Evolutionary conservation across 2,113 vertebrate species (phyloP).

Genomic region (Aptenodytes patagonicus): DNA sequence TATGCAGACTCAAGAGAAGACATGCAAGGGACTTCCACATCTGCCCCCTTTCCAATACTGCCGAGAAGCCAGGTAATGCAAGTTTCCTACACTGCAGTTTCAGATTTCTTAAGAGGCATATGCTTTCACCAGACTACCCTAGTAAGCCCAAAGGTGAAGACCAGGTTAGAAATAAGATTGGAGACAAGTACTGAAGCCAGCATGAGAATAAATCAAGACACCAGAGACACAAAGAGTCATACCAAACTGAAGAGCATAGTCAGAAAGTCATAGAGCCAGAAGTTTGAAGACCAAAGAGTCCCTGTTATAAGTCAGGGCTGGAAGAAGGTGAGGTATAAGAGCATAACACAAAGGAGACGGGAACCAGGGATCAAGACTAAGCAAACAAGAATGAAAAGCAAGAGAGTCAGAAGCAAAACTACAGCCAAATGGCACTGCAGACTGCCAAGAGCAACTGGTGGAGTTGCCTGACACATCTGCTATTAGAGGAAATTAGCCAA

Average conservation of each 20-base stretch:
- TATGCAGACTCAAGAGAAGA: neutral
- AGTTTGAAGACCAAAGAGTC: neutral
- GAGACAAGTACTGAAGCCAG: neutral
- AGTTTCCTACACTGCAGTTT: neutral
- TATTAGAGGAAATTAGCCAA: constrained; percentile 46
- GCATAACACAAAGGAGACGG: neutral
- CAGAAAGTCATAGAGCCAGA: neutral
- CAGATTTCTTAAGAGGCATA: neutral
- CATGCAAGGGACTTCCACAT: neutral
- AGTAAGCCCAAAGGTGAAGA: neutral
- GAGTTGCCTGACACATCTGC: constrained; percentile 59
- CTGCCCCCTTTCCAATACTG: neutral
- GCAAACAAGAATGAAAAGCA: constrained; percentile 53
- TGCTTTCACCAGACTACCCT: neutral
- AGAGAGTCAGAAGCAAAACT: constrained; percentile 39
- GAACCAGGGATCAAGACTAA: constrained; percentile 43
- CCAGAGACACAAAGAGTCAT: neutral
- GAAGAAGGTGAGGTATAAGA: constrained; percentile 6
- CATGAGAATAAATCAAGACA: neutral
- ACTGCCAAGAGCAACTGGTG: constrained; percentile 57
- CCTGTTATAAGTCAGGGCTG: neutral
- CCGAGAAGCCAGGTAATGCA: neutral
- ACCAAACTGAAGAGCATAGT: neutral
- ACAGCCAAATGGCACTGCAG: constrained; percentile 39
- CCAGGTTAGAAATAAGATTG: neutral